Percentiles rank a stretch among this genome's conserved stretches.
phyloP scores from a whole-genome alignment of 2,113 vertebrate species.

The Symphodus melops region DNA sequence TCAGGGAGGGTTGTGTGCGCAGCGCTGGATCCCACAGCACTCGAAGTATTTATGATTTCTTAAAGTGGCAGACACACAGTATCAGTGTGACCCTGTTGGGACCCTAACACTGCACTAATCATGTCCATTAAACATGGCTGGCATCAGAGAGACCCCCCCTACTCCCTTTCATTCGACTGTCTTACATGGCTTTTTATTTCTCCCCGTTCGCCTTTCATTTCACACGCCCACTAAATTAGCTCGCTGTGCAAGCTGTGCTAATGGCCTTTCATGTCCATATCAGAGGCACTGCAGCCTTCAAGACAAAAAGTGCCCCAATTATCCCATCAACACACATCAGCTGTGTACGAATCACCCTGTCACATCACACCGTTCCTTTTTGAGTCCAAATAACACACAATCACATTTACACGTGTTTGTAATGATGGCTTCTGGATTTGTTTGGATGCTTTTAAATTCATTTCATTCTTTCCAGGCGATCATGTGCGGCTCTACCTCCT shows the following conservation, averaged over 20 bases:
- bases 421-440: constrained; percentile 9
- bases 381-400: not conserved
- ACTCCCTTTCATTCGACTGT: constrained; percentile 51
- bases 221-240: constrained; percentile 70
- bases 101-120: constrained; percentile 40
- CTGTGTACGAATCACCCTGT: constrained; percentile 20
- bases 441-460: constrained; percentile 34
- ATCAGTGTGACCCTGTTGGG: constrained; percentile 23
- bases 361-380: constrained; percentile 17
- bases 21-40: not conserved
- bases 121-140: constrained; percentile 50
- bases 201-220: constrained; percentile 55
- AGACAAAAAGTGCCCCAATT: constrained; percentile 71
- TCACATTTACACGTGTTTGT: not conserved
- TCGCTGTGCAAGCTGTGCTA: constrained; percentile 69
- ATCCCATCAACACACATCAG: constrained; percentile 56
- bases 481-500: constrained; percentile 1
- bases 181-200: constrained; percentile 55
- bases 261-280: constrained; percentile 76
- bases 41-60: constrained; percentile 6
- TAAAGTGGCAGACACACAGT: constrained; percentile 6
- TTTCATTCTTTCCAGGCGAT: constrained; percentile 1
- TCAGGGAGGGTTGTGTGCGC: not conserved
- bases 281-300: constrained; percentile 67
- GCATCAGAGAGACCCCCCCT: constrained; percentile 32